Evolutionary conservation across 1,140 invertebrate species (phyloP), one percentile per base, ranked within the genome.

Genomic region (Papilio aristodemus): DNA sequence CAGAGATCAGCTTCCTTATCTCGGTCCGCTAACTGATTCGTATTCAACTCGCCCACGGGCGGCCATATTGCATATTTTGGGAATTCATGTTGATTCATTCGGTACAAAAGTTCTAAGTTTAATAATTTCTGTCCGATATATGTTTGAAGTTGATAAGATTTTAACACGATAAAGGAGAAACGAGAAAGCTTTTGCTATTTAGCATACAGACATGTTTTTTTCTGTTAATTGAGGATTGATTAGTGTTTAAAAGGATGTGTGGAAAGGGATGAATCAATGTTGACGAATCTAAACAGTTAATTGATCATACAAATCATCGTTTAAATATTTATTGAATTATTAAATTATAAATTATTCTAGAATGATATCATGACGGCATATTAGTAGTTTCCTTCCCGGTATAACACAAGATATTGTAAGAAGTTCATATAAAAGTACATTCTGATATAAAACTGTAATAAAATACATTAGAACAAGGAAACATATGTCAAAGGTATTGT

Each of bases 1-100:
- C 69, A 60, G 70, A 70, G 76, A 81, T 80, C 75, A 75, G 76
- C 78, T 84, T 83, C 82, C 80, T 81, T 82, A 84, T 81, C 80
- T 82, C 70, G 71, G 62, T 9, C 71, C 71, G 73, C 76, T 69
- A 73, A 22, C 59, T 74, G 39, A 81, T 85, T 76, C 72, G 72
- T 79, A 85, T 85, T 79, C 81, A 69, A 17, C 13, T 46, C 57
- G 50, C n/a, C 67, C 19, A 19, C 27, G 32, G 73, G 75, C 73
- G 77, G 78, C 77, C 78, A 79, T 78, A 70, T 75, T 74, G 32
- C 71, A 73, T 77, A 79, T 80, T 80, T 81, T 80, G 71, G 74
- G 71, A 77, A 76, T 77, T 81, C 68, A 69, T 74, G 71, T 72
- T 78, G 36, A 62, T 62, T 62, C 27, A 62, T 62, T n/a, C 27